Base-by-base conservation (phyloP, 2,888 invertebrate genomes). In the Cylloceria caligata region DNA sequence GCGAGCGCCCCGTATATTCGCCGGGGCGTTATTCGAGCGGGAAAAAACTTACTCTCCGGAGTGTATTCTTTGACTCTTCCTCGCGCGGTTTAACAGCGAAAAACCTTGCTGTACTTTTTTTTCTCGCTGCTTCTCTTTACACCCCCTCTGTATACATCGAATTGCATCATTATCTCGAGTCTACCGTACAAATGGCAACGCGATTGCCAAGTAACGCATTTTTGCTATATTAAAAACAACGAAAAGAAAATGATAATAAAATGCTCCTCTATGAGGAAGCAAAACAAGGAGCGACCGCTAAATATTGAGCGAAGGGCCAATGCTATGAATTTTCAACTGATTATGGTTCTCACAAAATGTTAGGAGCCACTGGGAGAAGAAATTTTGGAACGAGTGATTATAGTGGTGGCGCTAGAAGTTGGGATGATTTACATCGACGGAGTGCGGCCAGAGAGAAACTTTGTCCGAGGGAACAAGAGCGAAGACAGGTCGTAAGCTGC, bases 361-460 rank as follows among this genome's bases (percentile, higher is more conserved):
- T 75, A 65, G 76, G 73, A 80, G 60, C 69, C 24, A 42, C 55
- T 55, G 39, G 52, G 57, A 36, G 55, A 52, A 55, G 78, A 78
- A 65, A 78, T 65, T 78, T 72, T 39, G 72, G 72, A 71, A 71
- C 89, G 86, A 88, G 89, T 92, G 91, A 92, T 92, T 92, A 92
- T 92, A 92, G 92, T 92, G 91, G 90, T 92, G 91, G 91, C 90
- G 91, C 91, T 91, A 89, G 88, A 87, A 88, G 84, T 87, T 89
- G 83, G 86, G 87, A 91, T 92, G 92, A 92, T 92, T 92, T 92
- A 92, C 92, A 91, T 91, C 91, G 88, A 84, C 87, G 65, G 47
- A 39, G 36, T 6, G 39, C 36, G 39, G 84, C 87, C 45, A 36
- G 34, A 52, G 36, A 13, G 62, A 62, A 65, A 65, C 71, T 39